Conservation (phyloP, 2,888 invertebrate genomes). For the Melanostoma scalare region DNA sequence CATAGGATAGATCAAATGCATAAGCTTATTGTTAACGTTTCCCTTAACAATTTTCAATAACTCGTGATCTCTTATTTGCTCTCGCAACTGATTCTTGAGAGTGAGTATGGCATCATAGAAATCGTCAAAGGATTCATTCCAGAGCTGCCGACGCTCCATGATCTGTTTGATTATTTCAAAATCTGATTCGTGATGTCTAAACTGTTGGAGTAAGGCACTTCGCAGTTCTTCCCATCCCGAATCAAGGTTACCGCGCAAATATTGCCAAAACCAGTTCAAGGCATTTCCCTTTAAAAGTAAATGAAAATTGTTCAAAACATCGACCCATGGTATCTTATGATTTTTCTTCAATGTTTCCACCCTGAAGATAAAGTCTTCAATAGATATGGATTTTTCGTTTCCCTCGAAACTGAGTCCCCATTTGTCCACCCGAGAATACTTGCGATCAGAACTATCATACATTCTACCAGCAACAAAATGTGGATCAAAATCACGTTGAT, state of each 20-base stretch:
- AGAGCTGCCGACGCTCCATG: conserved; percentile 17
- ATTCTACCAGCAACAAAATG: background rate
- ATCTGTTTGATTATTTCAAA: conserved; percentile 36
- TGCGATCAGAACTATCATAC: conserved; percentile 3
- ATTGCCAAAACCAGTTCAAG: conserved; percentile 43
- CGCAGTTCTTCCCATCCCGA: conserved; percentile 3
- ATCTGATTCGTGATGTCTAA: conserved; percentile 10
- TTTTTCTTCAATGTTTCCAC: conserved; percentile 12
- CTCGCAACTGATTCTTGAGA: background rate
- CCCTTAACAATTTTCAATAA: conserved; percentile 12
- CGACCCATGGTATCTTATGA: conserved; percentile 1
- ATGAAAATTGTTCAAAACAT: conserved; percentile 25
- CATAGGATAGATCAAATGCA: conserved; percentile 28
- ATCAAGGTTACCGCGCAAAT: conserved; percentile 8
- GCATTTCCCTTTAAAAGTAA: conserved; percentile 20
- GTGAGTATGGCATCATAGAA: conserved; percentile 18
- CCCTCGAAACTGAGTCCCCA: conserved; percentile 16
- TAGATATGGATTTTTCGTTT: background rate
- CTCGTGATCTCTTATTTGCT: conserved; percentile 7
- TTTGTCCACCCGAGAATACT: no score
- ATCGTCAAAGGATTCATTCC: conserved; percentile 24
- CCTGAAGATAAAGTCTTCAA: conserved; percentile 29
- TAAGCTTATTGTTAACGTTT: conserved; percentile 1
- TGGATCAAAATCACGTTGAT: background rate
- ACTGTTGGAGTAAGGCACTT: conserved; percentile 11